Evolutionary conservation across 2,797 vertebrate species (phyloP), one percentile per base, ranked within the genome.

Genomic region (Rhinatrema bivittatum): DNA sequence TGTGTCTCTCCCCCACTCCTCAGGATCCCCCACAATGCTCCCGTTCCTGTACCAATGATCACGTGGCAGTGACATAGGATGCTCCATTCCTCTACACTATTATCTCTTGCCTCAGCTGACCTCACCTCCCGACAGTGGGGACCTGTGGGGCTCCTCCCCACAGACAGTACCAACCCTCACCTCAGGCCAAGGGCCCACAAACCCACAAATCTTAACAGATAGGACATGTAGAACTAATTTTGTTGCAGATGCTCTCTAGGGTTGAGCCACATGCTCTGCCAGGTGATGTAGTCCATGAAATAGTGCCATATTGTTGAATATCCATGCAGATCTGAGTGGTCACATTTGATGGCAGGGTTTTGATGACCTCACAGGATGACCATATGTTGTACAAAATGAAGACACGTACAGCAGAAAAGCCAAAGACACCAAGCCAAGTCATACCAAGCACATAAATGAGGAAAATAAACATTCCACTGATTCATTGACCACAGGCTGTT

Each of bases 371-470:
- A 25, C 95, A 99, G 45, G 93, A 91, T 19, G 93, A 92, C 93
- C 93, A 96, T 77, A 99, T 95, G 81, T 97, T 99, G 65, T 96
- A 98, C 78, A 97, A 98, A 72, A 98, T 90, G 62, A 98, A 98
- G 63, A 98, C 93, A 0, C 96, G 96, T 59, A 99, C 91, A 1
- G 95, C 91, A 0, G 95, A 98, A 75, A 98, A 96, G 27, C 93
- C 96, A 3, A 99, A 98, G 42, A 99, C 93, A 1, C 94, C 94
- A 2, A 99, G 90, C 95, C 95, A 99, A 70, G 91, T 93, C 67
- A 99, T 86, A 24, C 93, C 93, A 46, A 99, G 86, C 44, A 98
- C 82, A 23, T 99, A 99, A 6, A 96, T 99, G 70, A 99, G 89
- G n/a, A n/a, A n/a, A n/a, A n/a, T n/a, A n/a, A n/a, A n/a, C n/a